Evolutionary conservation across 2,888 invertebrate species (phyloP).

Genomic region (Hecatera dysodea): DNA sequence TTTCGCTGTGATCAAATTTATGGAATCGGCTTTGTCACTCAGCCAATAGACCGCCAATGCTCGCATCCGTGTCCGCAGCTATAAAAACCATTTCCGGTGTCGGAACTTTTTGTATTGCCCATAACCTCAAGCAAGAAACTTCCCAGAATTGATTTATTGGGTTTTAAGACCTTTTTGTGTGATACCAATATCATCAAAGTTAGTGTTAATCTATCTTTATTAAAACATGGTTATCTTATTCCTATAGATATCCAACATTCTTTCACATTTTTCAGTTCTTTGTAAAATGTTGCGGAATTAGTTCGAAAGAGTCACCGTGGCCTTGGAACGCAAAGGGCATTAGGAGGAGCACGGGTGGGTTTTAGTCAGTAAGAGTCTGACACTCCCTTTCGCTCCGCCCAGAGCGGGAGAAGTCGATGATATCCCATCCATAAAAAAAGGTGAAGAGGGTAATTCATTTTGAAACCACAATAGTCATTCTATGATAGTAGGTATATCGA

Average conservation of each 20-base stretch:
- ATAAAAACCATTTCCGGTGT: constrained; percentile 29
- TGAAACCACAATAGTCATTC: not conserved
- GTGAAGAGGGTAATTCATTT: not conserved
- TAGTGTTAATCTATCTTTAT: not conserved
- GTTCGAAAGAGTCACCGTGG: too few relatives aligned
- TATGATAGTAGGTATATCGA: not conserved
- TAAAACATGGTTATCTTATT: not conserved
- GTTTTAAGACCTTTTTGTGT: constrained; percentile 4
- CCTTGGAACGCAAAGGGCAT: too few relatives aligned
- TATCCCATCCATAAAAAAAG: too few relatives aligned
- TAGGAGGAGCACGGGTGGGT: too few relatives aligned
- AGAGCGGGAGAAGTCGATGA: too few relatives aligned
- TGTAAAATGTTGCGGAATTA: too few relatives aligned
- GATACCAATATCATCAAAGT: constrained; percentile 1
- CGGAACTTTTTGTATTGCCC: constrained; percentile 37
- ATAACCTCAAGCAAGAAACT: constrained; percentile 10
- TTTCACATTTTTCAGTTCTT: not conserved
- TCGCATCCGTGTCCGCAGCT: constrained; percentile 14
- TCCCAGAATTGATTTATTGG: constrained; percentile 46
- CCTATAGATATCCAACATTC: not conserved
- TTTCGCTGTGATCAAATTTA: constrained; percentile 5
- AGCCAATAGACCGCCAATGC: constrained; percentile 21
- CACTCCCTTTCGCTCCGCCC: too few relatives aligned
- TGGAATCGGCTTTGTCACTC: constrained; percentile 23
- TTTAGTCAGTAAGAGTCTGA: too few relatives aligned